phyloP scores from a whole-genome alignment of 2,113 vertebrate species.

The Dicerorhinus sumatrensis region DNA sequence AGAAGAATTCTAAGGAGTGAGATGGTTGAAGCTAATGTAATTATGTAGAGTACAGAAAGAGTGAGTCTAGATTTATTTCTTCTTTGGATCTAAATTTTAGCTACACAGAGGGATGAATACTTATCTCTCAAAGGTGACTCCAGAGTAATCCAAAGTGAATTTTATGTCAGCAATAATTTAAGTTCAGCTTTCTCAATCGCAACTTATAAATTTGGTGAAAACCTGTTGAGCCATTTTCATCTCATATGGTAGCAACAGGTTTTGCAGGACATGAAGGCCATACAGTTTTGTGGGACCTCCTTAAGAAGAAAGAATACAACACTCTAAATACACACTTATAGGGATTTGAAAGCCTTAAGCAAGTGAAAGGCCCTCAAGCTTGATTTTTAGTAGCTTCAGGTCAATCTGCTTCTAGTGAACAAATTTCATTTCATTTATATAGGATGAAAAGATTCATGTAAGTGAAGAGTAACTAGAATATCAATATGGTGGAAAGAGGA shows the following conservation, averaged over 20 bases:
- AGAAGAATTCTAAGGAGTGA: conserved; percentile 20
- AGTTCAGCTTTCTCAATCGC: neutral
- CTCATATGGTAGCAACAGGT: neutral
- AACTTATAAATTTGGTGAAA: neutral
- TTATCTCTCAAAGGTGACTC: neutral
- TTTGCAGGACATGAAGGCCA: neutral
- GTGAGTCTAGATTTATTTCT: neutral
- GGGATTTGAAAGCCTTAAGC: neutral
- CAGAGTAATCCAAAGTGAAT: neutral
- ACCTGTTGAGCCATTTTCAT: neutral
- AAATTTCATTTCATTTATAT: neutral
- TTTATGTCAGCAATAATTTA: neutral
- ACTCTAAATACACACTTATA: neutral
- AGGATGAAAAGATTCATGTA: neutral
- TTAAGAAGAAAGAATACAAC: neutral
- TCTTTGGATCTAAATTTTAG: neutral
- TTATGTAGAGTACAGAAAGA: neutral
- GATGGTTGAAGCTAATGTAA: neutral
- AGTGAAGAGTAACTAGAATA: neutral
- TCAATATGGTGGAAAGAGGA: neutral
- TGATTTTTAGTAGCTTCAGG: neutral
- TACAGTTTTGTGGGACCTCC: neutral
- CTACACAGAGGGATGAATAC: neutral
- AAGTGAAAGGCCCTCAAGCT: neutral
- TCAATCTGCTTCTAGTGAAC: neutral